phyloP scores from a whole-genome alignment of 2,797 vertebrate genomes.

The Scolopax bukidnonensis region DNA sequence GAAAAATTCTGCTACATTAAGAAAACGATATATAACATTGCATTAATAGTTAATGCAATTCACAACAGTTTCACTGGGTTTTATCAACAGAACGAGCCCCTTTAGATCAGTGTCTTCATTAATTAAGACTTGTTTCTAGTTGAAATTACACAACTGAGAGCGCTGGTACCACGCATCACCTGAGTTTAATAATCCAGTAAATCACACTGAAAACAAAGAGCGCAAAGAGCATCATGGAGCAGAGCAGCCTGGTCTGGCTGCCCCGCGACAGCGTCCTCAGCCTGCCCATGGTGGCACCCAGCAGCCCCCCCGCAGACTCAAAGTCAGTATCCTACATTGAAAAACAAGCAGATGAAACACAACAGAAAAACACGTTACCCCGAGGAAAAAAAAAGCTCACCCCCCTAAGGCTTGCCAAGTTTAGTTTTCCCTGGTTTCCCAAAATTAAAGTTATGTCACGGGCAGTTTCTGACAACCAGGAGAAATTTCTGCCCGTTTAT shows the following conservation, averaged over 20 bases:
- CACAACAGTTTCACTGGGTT: conserved; percentile 18
- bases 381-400: background rate
- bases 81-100: background rate
- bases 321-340: conserved; percentile 89
- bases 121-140: background rate
- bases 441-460: background rate
- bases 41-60: conserved; percentile 62
- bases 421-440: background rate
- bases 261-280: conserved; percentile 92
- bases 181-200: conserved; percentile 93
- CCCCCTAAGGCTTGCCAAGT: background rate
- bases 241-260: conserved; percentile 92
- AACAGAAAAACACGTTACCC: background rate
- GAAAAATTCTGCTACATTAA: background rate
- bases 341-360: background rate
- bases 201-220: conserved; percentile 94
- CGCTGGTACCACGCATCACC: conserved; percentile 68
- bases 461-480: background rate
- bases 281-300: conserved; percentile 92
- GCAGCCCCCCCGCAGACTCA: conserved; percentile 91
- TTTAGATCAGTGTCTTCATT: background rate
- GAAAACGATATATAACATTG: background rate
- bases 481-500: background rate
- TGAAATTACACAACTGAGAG: conserved; percentile 39
- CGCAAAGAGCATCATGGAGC: conserved; percentile 95